Evolutionary conservation across 2,113 vertebrate species (phyloP).

Genomic region (Pelmatolapia mariae): DNA sequence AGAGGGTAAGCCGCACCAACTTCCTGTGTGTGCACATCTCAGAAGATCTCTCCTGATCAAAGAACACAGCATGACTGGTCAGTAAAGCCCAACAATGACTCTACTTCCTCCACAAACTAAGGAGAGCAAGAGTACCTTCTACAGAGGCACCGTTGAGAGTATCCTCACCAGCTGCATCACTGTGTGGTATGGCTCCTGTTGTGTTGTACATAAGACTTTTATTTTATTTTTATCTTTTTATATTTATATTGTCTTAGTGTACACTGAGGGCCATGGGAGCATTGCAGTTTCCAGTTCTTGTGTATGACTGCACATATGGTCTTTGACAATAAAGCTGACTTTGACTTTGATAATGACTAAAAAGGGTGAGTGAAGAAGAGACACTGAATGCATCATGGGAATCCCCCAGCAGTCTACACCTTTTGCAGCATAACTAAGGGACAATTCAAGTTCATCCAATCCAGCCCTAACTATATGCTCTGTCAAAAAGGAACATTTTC

Average conservation of each 20-base stretch:
- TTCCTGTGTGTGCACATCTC: background rate
- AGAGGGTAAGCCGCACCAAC: fast-evolving
- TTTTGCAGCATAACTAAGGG: background rate
- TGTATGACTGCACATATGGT: background rate
- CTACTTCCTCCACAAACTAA: background rate
- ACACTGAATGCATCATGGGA: background rate
- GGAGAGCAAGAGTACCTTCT: background rate
- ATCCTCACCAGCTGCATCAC: background rate
- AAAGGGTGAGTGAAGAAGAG: background rate
- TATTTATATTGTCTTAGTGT: background rate
- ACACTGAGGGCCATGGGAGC: background rate
- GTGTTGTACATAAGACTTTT: fast-evolving
- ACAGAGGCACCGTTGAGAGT: background rate
- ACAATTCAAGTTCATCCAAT: background rate
- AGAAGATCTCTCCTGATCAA: background rate
- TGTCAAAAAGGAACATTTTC: background rate
- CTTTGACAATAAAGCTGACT: background rate
- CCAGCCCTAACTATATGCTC: background rate
- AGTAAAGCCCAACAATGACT: background rate
- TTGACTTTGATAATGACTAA: background rate
- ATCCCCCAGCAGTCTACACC: background rate
- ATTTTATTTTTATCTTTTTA: background rate
- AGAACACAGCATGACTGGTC: background rate
- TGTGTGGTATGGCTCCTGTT: background rate
- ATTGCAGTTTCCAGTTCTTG: background rate